These are phyloP conservation scores for Tragelaphus strepsiceros DNA, from an alignment of 2,113 vertebrate species.

Conservation along the genomic window DNA sequence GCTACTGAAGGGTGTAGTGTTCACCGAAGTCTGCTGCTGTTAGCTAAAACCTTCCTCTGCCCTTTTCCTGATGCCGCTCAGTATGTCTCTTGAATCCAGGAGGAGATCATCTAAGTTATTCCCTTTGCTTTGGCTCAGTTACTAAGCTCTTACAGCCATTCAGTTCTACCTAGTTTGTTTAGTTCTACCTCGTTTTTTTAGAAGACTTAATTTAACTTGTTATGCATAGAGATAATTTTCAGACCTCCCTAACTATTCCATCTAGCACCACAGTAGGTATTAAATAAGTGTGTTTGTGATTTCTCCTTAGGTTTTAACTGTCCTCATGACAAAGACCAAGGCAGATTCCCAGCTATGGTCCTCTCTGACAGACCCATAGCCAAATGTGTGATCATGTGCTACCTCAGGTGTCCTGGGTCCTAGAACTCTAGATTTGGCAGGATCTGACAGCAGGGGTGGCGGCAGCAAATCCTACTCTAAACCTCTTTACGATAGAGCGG, in stretches of 20 bases:
- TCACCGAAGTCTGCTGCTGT: conserved; percentile 4
- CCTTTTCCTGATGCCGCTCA: background rate
- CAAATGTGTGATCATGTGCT: background rate
- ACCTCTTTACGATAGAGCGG: background rate
- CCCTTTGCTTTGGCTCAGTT: conserved; percentile 49
- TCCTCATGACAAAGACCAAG: background rate
- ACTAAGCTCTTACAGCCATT: background rate
- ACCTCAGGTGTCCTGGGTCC: background rate
- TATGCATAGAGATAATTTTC: conserved; percentile 28
- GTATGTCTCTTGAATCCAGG: conserved; percentile 31
- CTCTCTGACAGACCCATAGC: background rate
- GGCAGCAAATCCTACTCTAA: background rate
- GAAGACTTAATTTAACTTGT: conserved; percentile 21
- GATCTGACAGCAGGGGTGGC: background rate
- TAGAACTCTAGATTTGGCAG: background rate
- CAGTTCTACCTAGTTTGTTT: background rate
- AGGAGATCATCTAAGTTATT: conserved; percentile 62
- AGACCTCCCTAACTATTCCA: background rate
- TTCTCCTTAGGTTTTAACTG: background rate
- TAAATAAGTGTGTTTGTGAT: background rate
- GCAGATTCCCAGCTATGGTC: background rate
- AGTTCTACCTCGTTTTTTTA: background rate
- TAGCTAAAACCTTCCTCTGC: background rate
- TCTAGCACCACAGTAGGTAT: background rate
- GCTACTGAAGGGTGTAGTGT: background rate